Evolutionary conservation across 2,113 vertebrate species (phyloP).

Genomic region (Rhadina sibilatrix): DNA sequence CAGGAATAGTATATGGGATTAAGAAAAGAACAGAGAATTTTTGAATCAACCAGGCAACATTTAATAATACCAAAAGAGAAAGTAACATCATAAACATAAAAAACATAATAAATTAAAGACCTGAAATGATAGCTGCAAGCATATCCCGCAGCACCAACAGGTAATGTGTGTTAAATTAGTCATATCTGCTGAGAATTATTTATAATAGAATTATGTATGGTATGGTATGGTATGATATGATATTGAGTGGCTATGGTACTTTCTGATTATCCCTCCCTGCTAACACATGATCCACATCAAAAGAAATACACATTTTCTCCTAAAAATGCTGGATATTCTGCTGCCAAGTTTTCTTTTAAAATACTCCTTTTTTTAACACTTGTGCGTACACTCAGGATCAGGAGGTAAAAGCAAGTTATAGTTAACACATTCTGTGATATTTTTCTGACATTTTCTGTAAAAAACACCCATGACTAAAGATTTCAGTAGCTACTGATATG

Average conservation of each 20-base stretch:
- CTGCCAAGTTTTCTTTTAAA: slow-evolving; percentile 42
- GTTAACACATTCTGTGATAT: slow-evolving; percentile 10
- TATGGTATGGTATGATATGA: neutral
- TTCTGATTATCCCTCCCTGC: neutral
- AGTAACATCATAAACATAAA: neutral
- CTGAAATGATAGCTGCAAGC: neutral
- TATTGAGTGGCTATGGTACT: neutral
- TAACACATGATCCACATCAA: neutral
- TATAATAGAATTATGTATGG: neutral
- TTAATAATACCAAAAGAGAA: neutral
- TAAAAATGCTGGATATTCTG: neutral
- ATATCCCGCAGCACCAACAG: neutral
- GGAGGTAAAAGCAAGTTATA: neutral
- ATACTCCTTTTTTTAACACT: slow-evolving; percentile 43
- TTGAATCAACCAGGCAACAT: neutral
- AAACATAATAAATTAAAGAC: neutral
- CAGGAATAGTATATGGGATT: neutral
- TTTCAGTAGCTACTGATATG: neutral
- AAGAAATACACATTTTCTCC: neutral
- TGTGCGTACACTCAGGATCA: neutral
- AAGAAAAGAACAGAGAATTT: neutral
- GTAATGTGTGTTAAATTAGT: neutral
- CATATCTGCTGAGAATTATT: neutral
- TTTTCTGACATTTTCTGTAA: slow-evolving; percentile 41
- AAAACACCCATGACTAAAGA: neutral